Evolutionary conservation across 2,888 invertebrate genomes (phyloP).

Genomic region (Pristionchus entomophagus): DNA sequence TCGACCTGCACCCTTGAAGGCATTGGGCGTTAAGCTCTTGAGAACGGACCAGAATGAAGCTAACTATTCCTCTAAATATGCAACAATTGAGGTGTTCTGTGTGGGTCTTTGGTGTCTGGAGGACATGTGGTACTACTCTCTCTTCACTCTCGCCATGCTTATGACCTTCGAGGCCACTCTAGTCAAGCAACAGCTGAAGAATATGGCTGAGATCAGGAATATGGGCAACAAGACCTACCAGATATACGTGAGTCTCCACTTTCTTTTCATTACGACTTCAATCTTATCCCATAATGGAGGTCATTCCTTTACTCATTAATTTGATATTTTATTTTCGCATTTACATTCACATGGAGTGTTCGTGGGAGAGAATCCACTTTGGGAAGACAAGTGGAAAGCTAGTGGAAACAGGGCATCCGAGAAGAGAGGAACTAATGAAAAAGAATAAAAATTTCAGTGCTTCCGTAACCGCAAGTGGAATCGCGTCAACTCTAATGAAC

Average conservation of each 20-base stretch:
- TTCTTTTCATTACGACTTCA: too few species aligned
- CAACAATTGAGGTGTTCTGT: constrained; percentile 90
- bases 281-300: neutral
- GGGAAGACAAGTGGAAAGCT: neutral
- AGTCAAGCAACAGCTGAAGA: constrained; percentile 95
- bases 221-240: constrained; percentile 98
- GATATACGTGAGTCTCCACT: constrained; percentile 82
- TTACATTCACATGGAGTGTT: too few species aligned
- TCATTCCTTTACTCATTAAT: too few species aligned
- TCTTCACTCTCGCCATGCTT: constrained; percentile 74
- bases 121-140: constrained; percentile 80
- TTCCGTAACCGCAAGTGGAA: constrained; percentile 72
- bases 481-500: constrained; percentile 82
- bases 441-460: too few species aligned
- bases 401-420: constrained; percentile 31
- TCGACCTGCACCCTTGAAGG: too few species aligned
- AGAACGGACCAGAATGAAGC: too few species aligned
- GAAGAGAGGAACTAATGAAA: constrained; percentile 46
- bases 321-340: too few species aligned
- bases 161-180: constrained; percentile 89
- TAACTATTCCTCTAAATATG: too few species aligned
- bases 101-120: constrained; percentile 98
- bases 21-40: too few species aligned
- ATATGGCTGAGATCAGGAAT: constrained; percentile 98
- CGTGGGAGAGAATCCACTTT: too few species aligned